Base-by-base conservation (phyloP, 2,797 vertebrate species). In the Chelon labrosus region DNA sequence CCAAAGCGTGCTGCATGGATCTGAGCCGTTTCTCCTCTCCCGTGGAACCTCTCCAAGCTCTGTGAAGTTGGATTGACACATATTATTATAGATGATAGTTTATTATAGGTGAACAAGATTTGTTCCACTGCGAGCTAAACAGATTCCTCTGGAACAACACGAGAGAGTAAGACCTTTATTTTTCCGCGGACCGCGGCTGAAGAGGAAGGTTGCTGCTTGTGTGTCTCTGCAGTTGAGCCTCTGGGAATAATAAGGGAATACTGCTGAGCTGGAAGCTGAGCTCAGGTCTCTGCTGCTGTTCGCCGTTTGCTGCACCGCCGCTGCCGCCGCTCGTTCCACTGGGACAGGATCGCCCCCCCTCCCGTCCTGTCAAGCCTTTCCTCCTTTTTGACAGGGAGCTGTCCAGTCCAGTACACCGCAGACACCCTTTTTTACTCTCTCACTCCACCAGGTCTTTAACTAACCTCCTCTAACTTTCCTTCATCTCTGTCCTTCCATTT, bases 401-500 rank as follows among this genome's bases (percentile, higher is more conserved):
- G 49, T 70, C 83, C 75, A 42, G 44, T 80, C 66, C 74, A 73
- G 31, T 54, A 38, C 60, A 79, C 61, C 12, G 70, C 78, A 89
- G 87, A 77, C 77, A 66, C 55, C 56, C 86, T 92, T 92, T 86
- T 88, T 77, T 78, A 47, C 55, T 72, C 75, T 87, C 4, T 73
- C 73, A 37, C 82, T 75, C 54, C 60, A 39, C 90, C 93, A 91
- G 95, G 96, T 95, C 95, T 97, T 95, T 93, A 94, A 94, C 89
- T 93, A 95, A 93, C 94, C 86, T 91, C 92, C 88, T 95, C 91
- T 94, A 93, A 94, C 83, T 91, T 92, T 95, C 92, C 56, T 93
- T 89, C 93, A 92, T 95, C 91, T 94, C 88, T 77, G 68, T 82
- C 91, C 91, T 79, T 91, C 90, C 95, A 93, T 85, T 93, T 88